These are phyloP conservation scores for Melanotus villosus DNA, from an alignment of 2,888 invertebrate species.

Conservation along the genomic window DNA sequence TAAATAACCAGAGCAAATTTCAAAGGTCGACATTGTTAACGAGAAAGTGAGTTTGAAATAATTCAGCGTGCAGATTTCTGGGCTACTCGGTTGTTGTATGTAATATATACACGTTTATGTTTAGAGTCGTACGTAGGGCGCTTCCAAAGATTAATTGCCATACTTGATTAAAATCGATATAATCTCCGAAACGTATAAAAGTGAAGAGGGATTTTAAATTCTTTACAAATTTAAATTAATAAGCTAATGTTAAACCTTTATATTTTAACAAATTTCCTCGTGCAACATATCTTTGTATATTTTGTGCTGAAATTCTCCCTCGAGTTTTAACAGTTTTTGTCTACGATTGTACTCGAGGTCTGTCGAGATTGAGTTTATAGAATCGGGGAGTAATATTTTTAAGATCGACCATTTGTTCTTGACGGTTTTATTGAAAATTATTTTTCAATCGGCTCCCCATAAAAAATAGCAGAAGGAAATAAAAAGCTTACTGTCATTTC, in stretches of 20 bases:
- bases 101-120: too few species aligned
- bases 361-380: conserved; percentile 55
- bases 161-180: too few species aligned
- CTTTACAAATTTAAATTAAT: too few species aligned
- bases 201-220: too few species aligned
- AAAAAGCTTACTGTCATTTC: conserved; percentile 63
- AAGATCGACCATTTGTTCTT: conserved; percentile 61
- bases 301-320: conserved; percentile 6
- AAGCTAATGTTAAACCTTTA: too few species aligned
- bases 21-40: conserved; percentile 23
- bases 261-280: conserved; percentile 12
- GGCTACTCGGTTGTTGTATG: neutral
- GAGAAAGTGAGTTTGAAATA: conserved; percentile 27
- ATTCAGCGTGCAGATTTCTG: conserved; percentile 3
- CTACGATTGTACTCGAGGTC: conserved; percentile 37
- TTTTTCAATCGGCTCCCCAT: conserved; percentile 59
- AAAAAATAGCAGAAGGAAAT: conserved; percentile 58
- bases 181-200: too few species aligned
- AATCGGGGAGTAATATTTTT: conserved; percentile 59
- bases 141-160: too few species aligned
- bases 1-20: conserved; percentile 24
- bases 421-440: conserved; percentile 65
- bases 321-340: conserved; percentile 26
- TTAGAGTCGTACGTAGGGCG: too few species aligned
- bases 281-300: conserved; percentile 9